Evolutionary conservation across 2,797 vertebrate genomes (phyloP).

Genomic region (Benthosema pterotum): DNA sequence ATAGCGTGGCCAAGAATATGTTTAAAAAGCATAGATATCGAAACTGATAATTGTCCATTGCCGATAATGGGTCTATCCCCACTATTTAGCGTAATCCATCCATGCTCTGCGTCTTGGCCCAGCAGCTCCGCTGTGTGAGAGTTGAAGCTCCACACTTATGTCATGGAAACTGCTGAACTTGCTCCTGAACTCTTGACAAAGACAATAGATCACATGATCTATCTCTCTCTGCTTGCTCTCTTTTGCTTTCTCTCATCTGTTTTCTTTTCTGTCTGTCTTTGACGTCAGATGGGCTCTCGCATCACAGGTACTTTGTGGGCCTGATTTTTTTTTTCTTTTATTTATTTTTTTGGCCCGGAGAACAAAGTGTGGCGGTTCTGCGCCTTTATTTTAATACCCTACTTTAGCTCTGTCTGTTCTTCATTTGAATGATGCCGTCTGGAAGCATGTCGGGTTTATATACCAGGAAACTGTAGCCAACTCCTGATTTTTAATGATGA

Average conservation of each 20-base stretch:
- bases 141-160: conserved; percentile 39
- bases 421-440: conserved; percentile 5
- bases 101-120: conserved; percentile 43
- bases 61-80: conserved; percentile 35
- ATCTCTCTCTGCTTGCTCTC: conserved; percentile 4
- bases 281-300: neutral
- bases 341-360: conserved; percentile 8
- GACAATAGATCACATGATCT: conserved; percentile 56
- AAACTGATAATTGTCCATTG: too few relatives aligned
- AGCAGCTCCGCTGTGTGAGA: conserved; percentile 33
- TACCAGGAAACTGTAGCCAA: too few relatives aligned
- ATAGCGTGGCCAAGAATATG: too few relatives aligned
- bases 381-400: neutral
- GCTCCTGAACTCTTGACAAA: conserved; percentile 43
- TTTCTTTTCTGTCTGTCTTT: conserved; percentile 1
- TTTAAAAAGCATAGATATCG: too few relatives aligned
- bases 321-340: too few relatives aligned
- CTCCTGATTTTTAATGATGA: conserved; percentile 1
- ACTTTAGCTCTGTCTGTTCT: neutral
- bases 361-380: neutral
- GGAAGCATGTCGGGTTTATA: too few relatives aligned
- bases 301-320: neutral
- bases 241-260: conserved; percentile 3
- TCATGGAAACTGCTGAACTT: conserved; percentile 69
- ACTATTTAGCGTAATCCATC: conserved; percentile 43